Conservation (phyloP, 1,140 invertebrate genomes). For the Triops longicaudatus region DNA sequence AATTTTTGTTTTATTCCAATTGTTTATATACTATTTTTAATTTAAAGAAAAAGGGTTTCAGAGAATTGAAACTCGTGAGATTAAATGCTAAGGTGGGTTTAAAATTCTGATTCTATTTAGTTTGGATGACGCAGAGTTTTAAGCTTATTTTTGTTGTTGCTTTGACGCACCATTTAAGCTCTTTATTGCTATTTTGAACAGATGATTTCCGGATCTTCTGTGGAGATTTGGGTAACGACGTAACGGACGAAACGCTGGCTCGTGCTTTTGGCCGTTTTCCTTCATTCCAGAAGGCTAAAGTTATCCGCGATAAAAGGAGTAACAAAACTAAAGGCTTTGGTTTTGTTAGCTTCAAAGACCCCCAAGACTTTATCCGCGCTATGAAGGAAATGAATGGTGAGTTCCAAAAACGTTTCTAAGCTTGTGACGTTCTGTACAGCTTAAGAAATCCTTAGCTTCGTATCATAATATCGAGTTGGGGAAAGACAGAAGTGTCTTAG, state of each 20-base stretch:
- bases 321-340: constrained; percentile 99
- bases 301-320: constrained; percentile 89
- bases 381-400: constrained; percentile 97
- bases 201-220: constrained; percentile 98
- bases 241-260: constrained; percentile 90
- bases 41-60: too few relatives aligned
- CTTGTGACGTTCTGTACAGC: neutral
- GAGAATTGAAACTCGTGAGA: neutral
- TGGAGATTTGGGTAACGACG: constrained; percentile 97
- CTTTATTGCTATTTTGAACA: constrained; percentile 36
- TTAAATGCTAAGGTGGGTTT: neutral
- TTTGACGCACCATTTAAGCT: neutral
- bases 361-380: constrained; percentile 92
- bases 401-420: constrained; percentile 28
- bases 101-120: constrained; percentile 21
- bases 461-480: neutral
- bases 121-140: constrained; percentile 19
- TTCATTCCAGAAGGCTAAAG: constrained; percentile 90
- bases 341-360: constrained; percentile 97
- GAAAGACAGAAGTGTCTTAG: too few relatives aligned
- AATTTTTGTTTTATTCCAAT: too few relatives aligned
- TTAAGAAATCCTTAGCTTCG: neutral
- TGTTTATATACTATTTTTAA: too few relatives aligned
- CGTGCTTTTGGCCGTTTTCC: constrained; percentile 91
- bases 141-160: constrained; percentile 33